Conservation (phyloP, 2,113 vertebrate species). For the Rutilus rutilus region DNA sequence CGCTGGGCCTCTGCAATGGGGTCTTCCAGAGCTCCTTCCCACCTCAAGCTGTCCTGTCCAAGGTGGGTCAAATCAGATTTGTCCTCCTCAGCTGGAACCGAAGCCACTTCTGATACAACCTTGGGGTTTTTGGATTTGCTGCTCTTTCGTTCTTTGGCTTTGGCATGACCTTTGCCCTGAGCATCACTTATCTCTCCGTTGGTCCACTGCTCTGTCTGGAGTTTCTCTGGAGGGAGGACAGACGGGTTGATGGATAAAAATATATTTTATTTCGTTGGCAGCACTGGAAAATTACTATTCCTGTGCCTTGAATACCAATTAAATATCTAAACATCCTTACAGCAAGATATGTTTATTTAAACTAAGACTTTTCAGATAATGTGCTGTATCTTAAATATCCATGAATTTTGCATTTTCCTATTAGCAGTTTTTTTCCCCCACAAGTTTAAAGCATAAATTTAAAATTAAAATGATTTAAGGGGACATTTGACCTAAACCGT, state of each 20-base stretch:
- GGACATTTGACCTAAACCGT: background rate
- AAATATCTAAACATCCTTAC: background rate
- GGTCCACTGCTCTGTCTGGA: slow-evolving; percentile 49
- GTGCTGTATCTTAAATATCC: background rate
- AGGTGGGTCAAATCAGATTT: slow-evolving; percentile 56
- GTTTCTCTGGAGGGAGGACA: slow-evolving; percentile 68
- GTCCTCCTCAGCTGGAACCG: background rate
- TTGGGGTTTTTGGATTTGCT: slow-evolving; percentile 50
- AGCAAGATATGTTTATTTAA: background rate
- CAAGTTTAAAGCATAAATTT: background rate
- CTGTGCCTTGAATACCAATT: background rate
- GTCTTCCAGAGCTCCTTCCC: slow-evolving; percentile 84
- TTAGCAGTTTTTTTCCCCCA: background rate
- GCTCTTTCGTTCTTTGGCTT: slow-evolving; percentile 49
- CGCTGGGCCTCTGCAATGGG: slow-evolving; percentile 81
- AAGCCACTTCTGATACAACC: background rate
- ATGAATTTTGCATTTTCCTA: background rate
- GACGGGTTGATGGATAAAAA: slow-evolving; percentile 14
- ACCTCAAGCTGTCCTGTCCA: slow-evolving; percentile 79
- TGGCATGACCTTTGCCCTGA: slow-evolving; percentile 37
- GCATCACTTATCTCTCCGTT: slow-evolving; percentile 48
- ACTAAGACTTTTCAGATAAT: background rate
- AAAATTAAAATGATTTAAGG: background rate
- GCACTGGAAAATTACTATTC: background rate
- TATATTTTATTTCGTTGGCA: background rate